These are phyloP conservation scores for Trachurus trachurus DNA, from an alignment of 2,797 vertebrate species.

Conservation along the genomic window DNA sequence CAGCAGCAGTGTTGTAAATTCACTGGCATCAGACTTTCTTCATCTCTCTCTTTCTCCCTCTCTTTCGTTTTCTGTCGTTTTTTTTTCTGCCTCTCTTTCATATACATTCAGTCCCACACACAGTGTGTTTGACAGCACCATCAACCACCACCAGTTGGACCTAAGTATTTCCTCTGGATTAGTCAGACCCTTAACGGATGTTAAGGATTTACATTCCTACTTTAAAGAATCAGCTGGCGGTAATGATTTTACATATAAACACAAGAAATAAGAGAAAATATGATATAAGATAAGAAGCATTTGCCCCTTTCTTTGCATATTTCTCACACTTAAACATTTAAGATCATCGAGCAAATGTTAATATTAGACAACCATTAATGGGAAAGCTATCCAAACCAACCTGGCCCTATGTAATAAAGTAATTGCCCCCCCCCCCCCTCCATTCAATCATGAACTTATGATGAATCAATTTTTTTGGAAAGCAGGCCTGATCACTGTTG, in stretches of 20 bases:
- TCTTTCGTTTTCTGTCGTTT: conserved; percentile 4
- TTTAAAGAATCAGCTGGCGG: conserved; percentile 33
- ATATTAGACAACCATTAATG: too few relatives aligned
- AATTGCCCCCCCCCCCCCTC: too few relatives aligned
- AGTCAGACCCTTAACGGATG: conserved; percentile 48
- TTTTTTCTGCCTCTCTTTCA: conserved; percentile 14
- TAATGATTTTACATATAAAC: conserved; percentile 25
- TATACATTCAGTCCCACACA: conserved; percentile 62
- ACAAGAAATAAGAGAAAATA: not conserved
- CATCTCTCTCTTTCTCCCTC: conserved; percentile 17
- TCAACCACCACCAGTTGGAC: conserved; percentile 41
- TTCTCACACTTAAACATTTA: too few relatives aligned
- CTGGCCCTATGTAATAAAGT: too few relatives aligned
- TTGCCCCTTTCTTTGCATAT: too few relatives aligned
- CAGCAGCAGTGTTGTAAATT: conserved; percentile 29
- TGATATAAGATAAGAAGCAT: not conserved
- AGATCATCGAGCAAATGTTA: too few relatives aligned
- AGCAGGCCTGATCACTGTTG: too few relatives aligned
- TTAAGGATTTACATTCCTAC: conserved; percentile 10
- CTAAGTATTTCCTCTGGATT: conserved; percentile 44
- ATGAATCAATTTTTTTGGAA: too few relatives aligned
- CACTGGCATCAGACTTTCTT: conserved; percentile 35
- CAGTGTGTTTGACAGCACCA: conserved; percentile 75
- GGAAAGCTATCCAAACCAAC: too few relatives aligned
- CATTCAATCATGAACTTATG: too few relatives aligned